A percentile compares a stretch with the other conserved stretches of the same genome.
These are phyloP conservation scores for Dolichotis patagonum DNA, from an alignment of 2,113 vertebrate species.

Conservation along the genomic window DNA sequence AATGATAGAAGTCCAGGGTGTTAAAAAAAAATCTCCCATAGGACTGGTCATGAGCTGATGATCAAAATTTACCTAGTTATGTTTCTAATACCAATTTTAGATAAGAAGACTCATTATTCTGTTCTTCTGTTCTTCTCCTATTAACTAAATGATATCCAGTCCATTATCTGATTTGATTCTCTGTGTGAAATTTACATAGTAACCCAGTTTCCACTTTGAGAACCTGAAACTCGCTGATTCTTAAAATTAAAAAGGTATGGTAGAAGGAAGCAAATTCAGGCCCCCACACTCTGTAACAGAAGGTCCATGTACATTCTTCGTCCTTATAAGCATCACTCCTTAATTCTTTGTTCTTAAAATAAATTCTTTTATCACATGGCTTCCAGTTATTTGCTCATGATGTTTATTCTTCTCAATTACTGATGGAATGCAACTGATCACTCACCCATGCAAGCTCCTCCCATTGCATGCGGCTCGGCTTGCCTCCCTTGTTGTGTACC, in stretches of 20 bases:
- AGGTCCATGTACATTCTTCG: neutral
- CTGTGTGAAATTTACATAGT: neutral
- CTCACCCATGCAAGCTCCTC: neutral
- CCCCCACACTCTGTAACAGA: neutral
- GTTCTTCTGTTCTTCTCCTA: neutral
- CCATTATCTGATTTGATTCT: neutral
- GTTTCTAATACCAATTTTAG: neutral
- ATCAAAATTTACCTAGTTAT: neutral
- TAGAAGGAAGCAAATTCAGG: slow-evolving; percentile 2
- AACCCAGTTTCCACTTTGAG: slow-evolving; percentile 1
- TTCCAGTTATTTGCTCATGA: neutral
- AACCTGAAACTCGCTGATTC: neutral
- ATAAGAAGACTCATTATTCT: neutral
- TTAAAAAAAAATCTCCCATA: neutral
- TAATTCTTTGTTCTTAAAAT: slow-evolving; percentile 3
- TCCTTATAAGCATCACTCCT: neutral
- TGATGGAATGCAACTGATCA: neutral
- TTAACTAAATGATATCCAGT: neutral
- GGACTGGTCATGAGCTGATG: neutral
- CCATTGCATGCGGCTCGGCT: neutral
- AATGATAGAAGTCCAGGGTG: neutral
- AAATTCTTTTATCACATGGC: neutral
- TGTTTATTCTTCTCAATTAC: neutral
- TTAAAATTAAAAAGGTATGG: neutral
- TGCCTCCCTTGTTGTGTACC: neutral